These are phyloP conservation scores for Calcarius ornatus DNA, from an alignment of 2,113 vertebrate genomes.

Conservation along the genomic window DNA sequence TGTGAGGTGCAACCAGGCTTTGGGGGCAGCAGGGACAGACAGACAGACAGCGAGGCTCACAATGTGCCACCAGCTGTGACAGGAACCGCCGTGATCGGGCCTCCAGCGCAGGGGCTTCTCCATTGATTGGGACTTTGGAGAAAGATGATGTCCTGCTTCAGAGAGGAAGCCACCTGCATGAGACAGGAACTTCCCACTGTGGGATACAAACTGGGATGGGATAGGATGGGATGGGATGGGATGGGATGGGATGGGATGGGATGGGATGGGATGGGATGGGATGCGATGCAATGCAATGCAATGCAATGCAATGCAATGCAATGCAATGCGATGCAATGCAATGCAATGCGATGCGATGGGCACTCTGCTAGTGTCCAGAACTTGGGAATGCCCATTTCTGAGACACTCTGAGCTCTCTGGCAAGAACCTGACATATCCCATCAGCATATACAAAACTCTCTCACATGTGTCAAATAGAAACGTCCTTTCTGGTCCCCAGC, in stretches of 20 bases:
- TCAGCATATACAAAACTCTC: background rate
- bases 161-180: background rate
- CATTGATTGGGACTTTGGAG: background rate
- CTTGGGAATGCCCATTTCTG: background rate
- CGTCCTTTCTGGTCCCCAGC: background rate
- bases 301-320: too few relatives aligned
- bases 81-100: background rate
- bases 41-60: background rate
- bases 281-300: too few relatives aligned
- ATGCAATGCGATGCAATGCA: too few relatives aligned
- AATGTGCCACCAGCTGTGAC: background rate
- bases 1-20: background rate
- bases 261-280: background rate
- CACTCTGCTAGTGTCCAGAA: background rate
- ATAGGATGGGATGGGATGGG: background rate
- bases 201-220: background rate
- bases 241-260: background rate
- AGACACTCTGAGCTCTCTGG: background rate
- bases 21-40: background rate
- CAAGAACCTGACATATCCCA: background rate
- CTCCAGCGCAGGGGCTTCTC: fast-evolving
- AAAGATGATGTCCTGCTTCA: background rate
- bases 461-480: background rate
- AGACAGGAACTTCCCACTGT: background rate
- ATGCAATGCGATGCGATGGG: background rate